phyloP scores from a whole-genome alignment of 2,113 vertebrate species.

The Oncorhynchus gorbuscha region DNA sequence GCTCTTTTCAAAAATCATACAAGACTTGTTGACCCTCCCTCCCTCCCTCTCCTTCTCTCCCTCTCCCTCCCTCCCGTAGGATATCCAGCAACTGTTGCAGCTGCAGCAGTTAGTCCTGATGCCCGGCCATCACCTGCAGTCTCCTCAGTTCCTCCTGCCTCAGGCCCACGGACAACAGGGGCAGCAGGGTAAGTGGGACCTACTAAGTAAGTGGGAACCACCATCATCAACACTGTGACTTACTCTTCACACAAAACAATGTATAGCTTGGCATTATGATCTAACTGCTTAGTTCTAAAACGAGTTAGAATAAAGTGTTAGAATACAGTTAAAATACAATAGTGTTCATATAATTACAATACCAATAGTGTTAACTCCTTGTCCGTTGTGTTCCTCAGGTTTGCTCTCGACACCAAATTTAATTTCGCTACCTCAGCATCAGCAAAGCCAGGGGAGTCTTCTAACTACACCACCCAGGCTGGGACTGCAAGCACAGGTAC shows the following conservation, averaged over 20 bases:
- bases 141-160: constrained; percentile 88
- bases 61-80: constrained; percentile 57
- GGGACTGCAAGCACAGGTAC: constrained; percentile 82
- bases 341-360: neutral
- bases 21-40: too few species aligned
- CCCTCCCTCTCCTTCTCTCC: too few species aligned
- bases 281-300: too few species aligned
- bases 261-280: too few species aligned
- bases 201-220: too few species aligned
- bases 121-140: constrained; percentile 85
- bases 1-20: too few species aligned
- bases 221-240: neutral
- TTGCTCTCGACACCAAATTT: constrained; percentile 87
- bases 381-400: constrained; percentile 59
- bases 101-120: constrained; percentile 88
- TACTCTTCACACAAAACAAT: neutral
- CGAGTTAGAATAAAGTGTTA: too few species aligned
- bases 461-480: constrained; percentile 81
- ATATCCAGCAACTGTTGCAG: constrained; percentile 90
- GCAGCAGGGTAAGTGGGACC: constrained; percentile 75
- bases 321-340: too few species aligned
- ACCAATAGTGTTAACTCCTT: neutral
- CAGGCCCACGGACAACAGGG: constrained; percentile 83
- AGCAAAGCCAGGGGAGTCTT: constrained; percentile 85
- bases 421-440: constrained; percentile 96